A percentile compares a stretch with the other conserved stretches of the same genome.
Conservation (phyloP, 2,888 invertebrate genomes). For the Drosophila algonquin region DNA sequence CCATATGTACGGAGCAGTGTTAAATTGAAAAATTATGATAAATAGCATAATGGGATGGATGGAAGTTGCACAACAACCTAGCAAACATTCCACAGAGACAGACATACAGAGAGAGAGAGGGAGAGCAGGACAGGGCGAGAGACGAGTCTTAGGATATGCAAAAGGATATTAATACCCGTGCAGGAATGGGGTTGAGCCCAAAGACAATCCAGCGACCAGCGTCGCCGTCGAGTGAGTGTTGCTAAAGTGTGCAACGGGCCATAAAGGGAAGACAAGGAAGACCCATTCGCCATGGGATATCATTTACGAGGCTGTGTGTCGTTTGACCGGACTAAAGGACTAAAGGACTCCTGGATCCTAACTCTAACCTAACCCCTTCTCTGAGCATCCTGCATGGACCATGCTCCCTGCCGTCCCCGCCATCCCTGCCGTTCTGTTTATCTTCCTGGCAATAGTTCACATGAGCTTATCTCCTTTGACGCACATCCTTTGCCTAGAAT, state of each 20-base stretch:
- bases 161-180: conserved; percentile 64
- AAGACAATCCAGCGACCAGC: conserved; percentile 57
- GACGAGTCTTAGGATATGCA: conserved; percentile 58
- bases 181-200: conserved; percentile 48
- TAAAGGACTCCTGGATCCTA: conserved; percentile 19
- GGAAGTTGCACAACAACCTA: conserved; percentile 61
- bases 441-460: conserved; percentile 82
- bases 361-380: conserved; percentile 16
- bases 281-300: conserved; percentile 84
- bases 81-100: conserved; percentile 69
- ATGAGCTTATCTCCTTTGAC: conserved; percentile 75
- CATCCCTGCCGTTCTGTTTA: conserved; percentile 75
- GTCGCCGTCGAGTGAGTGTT: conserved; percentile 64
- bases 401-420: conserved; percentile 24
- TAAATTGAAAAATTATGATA: conserved; percentile 84
- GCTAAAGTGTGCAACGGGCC: conserved; percentile 68
- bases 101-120: conserved; percentile 32
- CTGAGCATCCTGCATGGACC: conserved; percentile 49
- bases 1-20: conserved; percentile 56
- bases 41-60: conserved; percentile 73
- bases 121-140: conserved; percentile 3
- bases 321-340: conserved; percentile 76
- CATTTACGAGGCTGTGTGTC: conserved; percentile 80
- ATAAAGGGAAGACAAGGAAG: conserved; percentile 57
- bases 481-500: conserved; percentile 49